phyloP scores from a whole-genome alignment of 1,140 invertebrate species.

The Nasonia longicornis region DNA sequence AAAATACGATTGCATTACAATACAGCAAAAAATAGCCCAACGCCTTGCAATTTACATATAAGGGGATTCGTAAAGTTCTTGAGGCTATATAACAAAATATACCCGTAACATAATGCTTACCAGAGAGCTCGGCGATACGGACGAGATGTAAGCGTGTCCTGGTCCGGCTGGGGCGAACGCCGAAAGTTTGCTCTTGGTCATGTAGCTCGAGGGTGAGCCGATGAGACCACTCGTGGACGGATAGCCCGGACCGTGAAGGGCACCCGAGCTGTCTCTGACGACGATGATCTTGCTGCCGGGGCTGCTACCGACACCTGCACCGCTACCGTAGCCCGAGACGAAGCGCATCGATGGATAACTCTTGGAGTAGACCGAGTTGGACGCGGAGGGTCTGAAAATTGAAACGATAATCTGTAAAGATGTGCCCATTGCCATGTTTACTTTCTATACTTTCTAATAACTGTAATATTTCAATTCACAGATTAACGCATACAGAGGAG shows the following conservation, averaged over 20 bases:
- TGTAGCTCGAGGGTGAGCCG: conserved; percentile 11
- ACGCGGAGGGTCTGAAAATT: background rate
- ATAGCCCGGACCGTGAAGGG: background rate
- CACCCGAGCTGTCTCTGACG: conserved; percentile 4
- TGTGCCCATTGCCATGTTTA: too few species aligned
- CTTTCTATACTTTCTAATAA: too few species aligned
- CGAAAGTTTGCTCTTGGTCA: conserved; percentile 27
- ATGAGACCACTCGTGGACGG: background rate
- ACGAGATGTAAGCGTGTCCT: conserved; percentile 15
- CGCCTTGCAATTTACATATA: too few species aligned
- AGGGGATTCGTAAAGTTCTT: too few species aligned
- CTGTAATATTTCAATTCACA: too few species aligned
- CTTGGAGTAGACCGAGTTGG: conserved; percentile 40
- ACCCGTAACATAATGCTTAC: background rate
- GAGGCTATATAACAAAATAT: too few species aligned
- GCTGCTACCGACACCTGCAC: background rate
- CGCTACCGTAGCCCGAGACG: background rate
- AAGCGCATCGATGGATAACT: conserved; percentile 38
- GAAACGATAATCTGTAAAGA: background rate
- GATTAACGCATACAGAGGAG: too few species aligned
- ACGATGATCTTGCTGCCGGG: conserved; percentile 30
- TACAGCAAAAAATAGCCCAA: too few species aligned
- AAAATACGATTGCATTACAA: too few species aligned
- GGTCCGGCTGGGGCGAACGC: conserved; percentile 4
- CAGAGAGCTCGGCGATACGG: conserved; percentile 25